Evolutionary conservation across 2,888 invertebrate species (phyloP).

Genomic region (Pammene fasciana): DNA sequence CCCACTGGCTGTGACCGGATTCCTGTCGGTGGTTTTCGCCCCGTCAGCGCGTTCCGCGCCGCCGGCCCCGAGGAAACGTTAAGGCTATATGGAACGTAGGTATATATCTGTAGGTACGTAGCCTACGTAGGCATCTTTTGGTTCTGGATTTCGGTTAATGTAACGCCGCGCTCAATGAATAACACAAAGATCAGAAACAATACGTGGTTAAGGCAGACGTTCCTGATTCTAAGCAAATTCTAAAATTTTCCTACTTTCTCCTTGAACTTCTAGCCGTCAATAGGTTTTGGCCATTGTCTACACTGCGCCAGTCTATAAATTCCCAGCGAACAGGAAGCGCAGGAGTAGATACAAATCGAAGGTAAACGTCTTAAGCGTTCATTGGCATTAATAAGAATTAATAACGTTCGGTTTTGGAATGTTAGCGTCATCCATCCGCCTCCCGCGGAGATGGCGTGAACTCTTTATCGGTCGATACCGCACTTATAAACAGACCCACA

Average conservation of each 20-base stretch:
- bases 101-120: no score
- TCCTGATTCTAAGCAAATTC: neutral
- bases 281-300: neutral
- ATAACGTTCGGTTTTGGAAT: constrained; percentile 72
- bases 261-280: neutral
- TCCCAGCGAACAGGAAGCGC: constrained; percentile 57
- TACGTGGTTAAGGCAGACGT: neutral
- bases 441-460: constrained; percentile 77
- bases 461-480: constrained; percentile 69
- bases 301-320: constrained; percentile 42
- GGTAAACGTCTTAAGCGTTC: constrained; percentile 75
- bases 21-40: constrained; percentile 64
- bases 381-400: constrained; percentile 79
- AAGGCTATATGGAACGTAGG: constrained; percentile 16
- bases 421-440: constrained; percentile 72
- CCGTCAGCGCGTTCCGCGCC: constrained; percentile 66
- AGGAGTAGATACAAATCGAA: constrained; percentile 60
- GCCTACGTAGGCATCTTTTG: no score
- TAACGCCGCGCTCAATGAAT: constrained; percentile 53
- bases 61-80: constrained; percentile 45
- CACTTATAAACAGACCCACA: constrained; percentile 42
- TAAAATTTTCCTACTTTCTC: neutral
- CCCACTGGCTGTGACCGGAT: constrained; percentile 68
- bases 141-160: constrained; percentile 2
- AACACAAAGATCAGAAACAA: constrained; percentile 50